Percentiles rank a stretch among this genome's conserved stretches.
phyloP scores from a whole-genome alignment of 64 coral and sea anemone genomes.

The Porites lutea region DNA sequence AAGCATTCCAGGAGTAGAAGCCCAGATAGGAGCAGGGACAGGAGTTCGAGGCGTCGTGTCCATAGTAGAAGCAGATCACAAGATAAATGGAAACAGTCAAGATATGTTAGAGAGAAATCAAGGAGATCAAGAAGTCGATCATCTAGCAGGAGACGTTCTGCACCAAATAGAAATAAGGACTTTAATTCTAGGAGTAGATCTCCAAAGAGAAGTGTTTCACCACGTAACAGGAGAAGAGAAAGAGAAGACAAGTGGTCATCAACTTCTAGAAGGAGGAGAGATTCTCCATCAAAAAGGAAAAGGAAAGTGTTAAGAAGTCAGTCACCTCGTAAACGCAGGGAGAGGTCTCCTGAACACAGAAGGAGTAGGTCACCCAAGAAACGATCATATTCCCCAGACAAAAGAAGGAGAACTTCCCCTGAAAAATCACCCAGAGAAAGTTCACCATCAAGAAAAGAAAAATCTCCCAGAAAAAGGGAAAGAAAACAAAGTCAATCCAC shows the following conservation, averaged over 20 bases:
- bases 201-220: slow-evolving; percentile 10
- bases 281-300: neutral
- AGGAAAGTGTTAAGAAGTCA: neutral
- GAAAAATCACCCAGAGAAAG: neutral
- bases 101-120: neutral
- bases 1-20: slow-evolving; percentile 27
- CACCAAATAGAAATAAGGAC: neutral
- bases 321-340: slow-evolving; percentile 1
- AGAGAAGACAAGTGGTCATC: neutral
- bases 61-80: slow-evolving; percentile 12
- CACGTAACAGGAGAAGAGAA: slow-evolving; percentile 3
- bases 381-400: neutral
- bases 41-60: neutral
- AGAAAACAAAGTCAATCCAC: neutral
- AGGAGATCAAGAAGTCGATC: slow-evolving; percentile 38
- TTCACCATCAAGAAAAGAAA: neutral
- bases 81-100: neutral
- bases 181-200: slow-evolving; percentile 28
- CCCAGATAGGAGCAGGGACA: slow-evolving; percentile 19
- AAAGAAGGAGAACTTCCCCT: slow-evolving; percentile 6
- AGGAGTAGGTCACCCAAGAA: slow-evolving; percentile 20
- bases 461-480: neutral
- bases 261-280: neutral
- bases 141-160: neutral
- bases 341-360: neutral